These are phyloP conservation scores for Cyanocitta stelleri DNA, from an alignment of 2,113 vertebrate genomes.

Conservation along the genomic window DNA sequence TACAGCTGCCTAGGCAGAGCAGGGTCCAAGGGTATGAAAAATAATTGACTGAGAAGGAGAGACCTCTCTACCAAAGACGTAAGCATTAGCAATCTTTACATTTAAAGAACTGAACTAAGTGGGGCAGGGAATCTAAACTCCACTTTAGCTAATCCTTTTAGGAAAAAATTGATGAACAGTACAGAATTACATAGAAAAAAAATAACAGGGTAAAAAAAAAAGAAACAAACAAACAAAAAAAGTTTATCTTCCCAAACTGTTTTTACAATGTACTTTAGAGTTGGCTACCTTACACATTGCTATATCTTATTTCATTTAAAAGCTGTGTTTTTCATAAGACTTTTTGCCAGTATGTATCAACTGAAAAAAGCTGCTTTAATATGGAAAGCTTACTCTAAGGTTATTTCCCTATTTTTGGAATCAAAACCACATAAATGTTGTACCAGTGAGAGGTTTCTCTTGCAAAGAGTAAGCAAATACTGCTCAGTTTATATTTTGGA, in stretches of 20 bases:
- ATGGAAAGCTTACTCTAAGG: neutral
- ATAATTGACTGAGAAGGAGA: neutral
- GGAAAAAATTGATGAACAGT: neutral
- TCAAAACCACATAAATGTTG: neutral
- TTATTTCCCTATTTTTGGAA: neutral
- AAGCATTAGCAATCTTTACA: neutral
- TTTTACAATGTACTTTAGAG: neutral
- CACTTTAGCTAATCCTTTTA: neutral
- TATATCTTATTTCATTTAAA: neutral
- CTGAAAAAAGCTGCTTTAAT: neutral
- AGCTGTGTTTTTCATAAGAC: neutral
- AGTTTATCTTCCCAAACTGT: neutral
- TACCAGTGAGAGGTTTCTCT: neutral
- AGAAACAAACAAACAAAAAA: no score
- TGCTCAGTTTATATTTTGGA: neutral
- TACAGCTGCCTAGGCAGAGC: neutral
- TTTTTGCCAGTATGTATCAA: neutral
- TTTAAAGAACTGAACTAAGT: neutral
- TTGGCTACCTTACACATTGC: neutral
- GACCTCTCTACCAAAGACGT: neutral
- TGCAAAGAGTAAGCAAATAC: neutral
- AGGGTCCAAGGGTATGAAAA: neutral
- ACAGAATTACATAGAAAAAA: neutral
- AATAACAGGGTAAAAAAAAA: fast-evolving
- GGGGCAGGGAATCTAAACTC: neutral